Percentiles rank a stretch among this genome's conserved stretches.
Conservation (phyloP, 2,113 vertebrate species). For the Sialia sialis region DNA sequence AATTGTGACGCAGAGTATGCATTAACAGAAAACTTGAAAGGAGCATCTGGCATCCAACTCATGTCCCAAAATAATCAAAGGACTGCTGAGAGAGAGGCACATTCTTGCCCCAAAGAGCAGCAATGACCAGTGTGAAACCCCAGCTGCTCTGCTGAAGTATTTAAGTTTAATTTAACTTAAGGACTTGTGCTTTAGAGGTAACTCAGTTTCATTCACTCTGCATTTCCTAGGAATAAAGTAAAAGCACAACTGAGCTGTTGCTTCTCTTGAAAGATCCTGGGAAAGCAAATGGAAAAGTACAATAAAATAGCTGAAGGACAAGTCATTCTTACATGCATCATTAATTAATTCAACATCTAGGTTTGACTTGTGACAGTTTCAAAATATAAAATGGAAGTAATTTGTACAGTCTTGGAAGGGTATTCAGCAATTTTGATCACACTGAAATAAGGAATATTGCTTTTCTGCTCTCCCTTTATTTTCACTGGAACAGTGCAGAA, state of each 20-base stretch:
- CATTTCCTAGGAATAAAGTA: background rate
- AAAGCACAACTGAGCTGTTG: background rate
- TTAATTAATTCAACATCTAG: conserved; percentile 8
- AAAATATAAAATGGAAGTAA: background rate
- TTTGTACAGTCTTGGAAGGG: conserved; percentile 47
- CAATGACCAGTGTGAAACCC: background rate
- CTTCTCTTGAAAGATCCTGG: background rate
- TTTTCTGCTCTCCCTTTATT: background rate
- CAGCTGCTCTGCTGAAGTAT: background rate
- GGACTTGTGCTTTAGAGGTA: background rate
- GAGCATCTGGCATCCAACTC: background rate
- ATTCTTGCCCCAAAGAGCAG: background rate
- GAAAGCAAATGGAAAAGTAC: background rate
- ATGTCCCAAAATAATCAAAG: background rate
- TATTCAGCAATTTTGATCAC: background rate
- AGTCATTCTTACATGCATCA: background rate
- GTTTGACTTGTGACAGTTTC: background rate
- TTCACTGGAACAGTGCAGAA: background rate
- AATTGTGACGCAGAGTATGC: background rate
- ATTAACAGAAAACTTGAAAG: background rate
- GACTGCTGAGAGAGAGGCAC: background rate
- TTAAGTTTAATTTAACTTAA: background rate
- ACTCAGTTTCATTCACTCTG: background rate
- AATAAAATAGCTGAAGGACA: conserved; percentile 9
- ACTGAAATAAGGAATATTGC: background rate